These are phyloP conservation scores for Notiomystis cincta DNA, from an alignment of 2,113 vertebrate species.

Conservation along the genomic window DNA sequence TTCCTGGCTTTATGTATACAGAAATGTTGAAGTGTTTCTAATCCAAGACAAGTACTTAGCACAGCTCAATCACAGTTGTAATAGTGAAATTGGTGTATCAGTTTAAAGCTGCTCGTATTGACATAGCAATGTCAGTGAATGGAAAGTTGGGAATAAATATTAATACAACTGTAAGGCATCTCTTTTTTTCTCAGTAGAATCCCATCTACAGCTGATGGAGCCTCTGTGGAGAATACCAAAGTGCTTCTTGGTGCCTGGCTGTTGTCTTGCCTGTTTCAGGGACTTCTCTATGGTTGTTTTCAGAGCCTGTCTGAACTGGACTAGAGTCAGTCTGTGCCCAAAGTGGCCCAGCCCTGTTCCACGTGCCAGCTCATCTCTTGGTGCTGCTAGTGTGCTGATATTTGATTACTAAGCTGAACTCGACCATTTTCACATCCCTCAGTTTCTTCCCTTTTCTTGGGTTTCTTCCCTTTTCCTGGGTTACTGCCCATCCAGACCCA, in stretches of 20 bases:
- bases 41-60: not conserved
- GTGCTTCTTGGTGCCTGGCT: fast-evolving
- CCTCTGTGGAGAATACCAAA: not conserved
- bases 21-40: not conserved
- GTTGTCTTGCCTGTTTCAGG: not conserved
- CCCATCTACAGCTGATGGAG: not conserved
- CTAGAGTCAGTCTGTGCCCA: not conserved
- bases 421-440: not conserved
- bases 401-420: not conserved
- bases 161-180: not conserved
- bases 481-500: not conserved
- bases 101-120: not conserved
- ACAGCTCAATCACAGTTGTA: not conserved
- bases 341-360: not conserved
- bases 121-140: not conserved
- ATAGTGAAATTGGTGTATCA: not conserved
- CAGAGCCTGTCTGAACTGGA: not conserved
- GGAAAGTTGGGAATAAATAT: not conserved
- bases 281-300: not conserved
- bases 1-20: not conserved
- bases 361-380: fast-evolving
- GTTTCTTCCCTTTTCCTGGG: not conserved
- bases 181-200: not conserved
- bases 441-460: not conserved
- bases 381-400: not conserved